These are phyloP conservation scores for Prunella fulvescens DNA, from an alignment of 2,113 vertebrate genomes.

Conservation along the genomic window DNA sequence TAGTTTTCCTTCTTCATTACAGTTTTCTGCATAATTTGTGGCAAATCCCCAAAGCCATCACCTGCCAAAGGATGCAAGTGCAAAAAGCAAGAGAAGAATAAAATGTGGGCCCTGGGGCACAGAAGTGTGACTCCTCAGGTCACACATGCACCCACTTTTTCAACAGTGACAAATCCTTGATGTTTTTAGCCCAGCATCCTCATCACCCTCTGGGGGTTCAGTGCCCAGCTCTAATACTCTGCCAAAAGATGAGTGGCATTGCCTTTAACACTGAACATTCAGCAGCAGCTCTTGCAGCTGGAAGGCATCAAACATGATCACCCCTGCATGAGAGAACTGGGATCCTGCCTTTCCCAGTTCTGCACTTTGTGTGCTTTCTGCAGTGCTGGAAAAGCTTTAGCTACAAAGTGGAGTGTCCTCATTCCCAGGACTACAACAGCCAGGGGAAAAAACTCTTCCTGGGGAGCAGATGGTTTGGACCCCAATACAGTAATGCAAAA, in stretches of 20 bases:
- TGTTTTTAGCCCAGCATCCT: not conserved
- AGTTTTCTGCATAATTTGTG: not conserved
- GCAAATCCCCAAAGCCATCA: not conserved
- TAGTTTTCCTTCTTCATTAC: not conserved
- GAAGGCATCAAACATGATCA: not conserved
- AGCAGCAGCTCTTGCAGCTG: not conserved
- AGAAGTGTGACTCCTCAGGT: not conserved
- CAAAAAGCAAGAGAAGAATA: not conserved
- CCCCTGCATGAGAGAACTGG: not conserved
- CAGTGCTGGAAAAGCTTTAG: not conserved
- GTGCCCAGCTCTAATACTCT: not conserved
- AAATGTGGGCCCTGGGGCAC: not conserved
- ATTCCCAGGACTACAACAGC: not conserved
- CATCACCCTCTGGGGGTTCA: not conserved
- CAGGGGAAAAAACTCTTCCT: not conserved
- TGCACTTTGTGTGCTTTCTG: not conserved
- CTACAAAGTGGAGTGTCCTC: not conserved
- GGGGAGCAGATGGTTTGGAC: not conserved
- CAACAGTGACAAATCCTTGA: not conserved
- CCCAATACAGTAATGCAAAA: not conserved
- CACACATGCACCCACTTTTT: fast-evolving
- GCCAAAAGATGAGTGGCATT: fast-evolving
- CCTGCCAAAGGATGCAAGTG: not conserved
- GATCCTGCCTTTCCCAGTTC: not conserved
- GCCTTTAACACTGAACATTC: not conserved